Conservation (phyloP, 1,140 invertebrate species). For the Zaprionus capensis region DNA sequence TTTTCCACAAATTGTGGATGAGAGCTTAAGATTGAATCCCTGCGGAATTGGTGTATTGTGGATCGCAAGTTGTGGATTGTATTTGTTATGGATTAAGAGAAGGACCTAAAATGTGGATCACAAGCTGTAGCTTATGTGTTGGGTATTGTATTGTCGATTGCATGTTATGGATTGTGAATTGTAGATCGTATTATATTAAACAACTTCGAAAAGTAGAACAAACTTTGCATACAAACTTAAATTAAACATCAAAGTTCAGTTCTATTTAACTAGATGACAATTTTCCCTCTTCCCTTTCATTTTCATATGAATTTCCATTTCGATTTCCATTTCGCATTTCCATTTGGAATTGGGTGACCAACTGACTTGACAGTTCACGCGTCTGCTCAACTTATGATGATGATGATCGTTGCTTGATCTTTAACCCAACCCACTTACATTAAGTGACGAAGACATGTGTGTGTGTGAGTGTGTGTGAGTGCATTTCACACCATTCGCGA, state of each 20-base stretch:
- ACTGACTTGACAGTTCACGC: slow-evolving; percentile 19
- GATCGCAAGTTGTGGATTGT: too few species aligned
- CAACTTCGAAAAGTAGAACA: neutral
- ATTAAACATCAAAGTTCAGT: neutral
- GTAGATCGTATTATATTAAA: neutral
- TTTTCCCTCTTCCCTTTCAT: neutral
- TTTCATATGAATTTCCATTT: slow-evolving; percentile 6
- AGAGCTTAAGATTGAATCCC: too few species aligned
- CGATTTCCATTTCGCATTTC: slow-evolving; percentile 11
- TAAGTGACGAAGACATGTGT: slow-evolving; percentile 13
- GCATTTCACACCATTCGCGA: slow-evolving; percentile 33
- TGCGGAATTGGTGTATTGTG: too few species aligned
- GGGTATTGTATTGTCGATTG: neutral
- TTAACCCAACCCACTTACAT: slow-evolving; percentile 53
- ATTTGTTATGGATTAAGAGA: too few species aligned
- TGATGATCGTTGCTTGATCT: slow-evolving; percentile 32
- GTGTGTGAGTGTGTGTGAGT: neutral
- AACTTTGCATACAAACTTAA: neutral
- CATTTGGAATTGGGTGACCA: slow-evolving; percentile 20
- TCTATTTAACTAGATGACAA: neutral
- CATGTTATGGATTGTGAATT: neutral
- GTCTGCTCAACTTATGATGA: neutral
- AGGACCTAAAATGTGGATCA: too few species aligned
- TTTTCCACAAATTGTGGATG: too few species aligned
- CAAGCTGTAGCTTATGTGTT: too few species aligned